Evolutionary conservation across 1,140 invertebrate species (phyloP).

Genomic region (Amyelois transitella): DNA sequence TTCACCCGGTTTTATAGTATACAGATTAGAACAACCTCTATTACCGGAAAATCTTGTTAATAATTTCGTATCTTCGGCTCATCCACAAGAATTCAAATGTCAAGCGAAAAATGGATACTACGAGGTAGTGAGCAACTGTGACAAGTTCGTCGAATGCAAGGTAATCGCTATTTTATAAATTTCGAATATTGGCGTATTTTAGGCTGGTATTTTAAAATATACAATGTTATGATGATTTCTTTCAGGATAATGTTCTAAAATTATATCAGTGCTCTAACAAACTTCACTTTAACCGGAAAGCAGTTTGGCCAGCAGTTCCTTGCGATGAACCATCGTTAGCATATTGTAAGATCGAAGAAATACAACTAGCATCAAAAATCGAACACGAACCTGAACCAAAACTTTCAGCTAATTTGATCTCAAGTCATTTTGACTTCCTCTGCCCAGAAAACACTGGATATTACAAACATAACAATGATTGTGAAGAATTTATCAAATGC

Average conservation of each 20-base stretch:
- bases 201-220: background rate
- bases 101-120: constrained; percentile 25
- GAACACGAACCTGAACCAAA: background rate
- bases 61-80: background rate
- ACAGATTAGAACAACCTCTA: background rate
- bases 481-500: background rate
- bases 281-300: constrained; percentile 36
- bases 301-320: constrained; percentile 33
- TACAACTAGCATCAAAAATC: background rate
- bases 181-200: background rate
- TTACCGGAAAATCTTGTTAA: background rate
- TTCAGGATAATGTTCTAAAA: constrained; percentile 26
- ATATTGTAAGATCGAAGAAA: constrained; percentile 17
- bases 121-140: constrained; percentile 30
- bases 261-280: constrained; percentile 37
- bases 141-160: constrained; percentile 41
- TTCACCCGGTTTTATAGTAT: background rate
- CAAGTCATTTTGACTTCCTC: background rate
- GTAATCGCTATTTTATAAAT: constrained; percentile 20
- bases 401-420: background rate
- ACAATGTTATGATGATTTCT: constrained; percentile 8
- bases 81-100: constrained; percentile 23
- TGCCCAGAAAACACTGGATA: background rate
- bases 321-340: constrained; percentile 36
- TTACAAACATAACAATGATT: background rate